phyloP scores from a whole-genome alignment of 2,113 vertebrate genomes.

The Kryptolebias marmoratus region DNA sequence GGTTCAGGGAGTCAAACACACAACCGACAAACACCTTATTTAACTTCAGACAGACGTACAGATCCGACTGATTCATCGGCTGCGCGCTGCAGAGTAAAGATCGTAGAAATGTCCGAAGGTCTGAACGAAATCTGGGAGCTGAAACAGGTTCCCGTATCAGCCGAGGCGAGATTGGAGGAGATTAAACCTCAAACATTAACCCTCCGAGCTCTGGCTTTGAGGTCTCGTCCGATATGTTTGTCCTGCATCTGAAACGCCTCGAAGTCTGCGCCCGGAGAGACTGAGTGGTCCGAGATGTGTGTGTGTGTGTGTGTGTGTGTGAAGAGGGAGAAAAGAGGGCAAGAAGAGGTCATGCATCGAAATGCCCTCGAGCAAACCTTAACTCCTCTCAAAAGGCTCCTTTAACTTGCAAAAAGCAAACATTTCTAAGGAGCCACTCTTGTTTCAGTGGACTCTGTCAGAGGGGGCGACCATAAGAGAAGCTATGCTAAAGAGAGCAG shows the following conservation, averaged over 20 bases:
- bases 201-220: constrained; percentile 9
- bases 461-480: constrained; percentile 48
- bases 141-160: background rate
- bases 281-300: constrained; percentile 38
- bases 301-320: constrained; percentile 14
- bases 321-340: constrained; percentile 50
- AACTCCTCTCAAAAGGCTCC: constrained; percentile 54
- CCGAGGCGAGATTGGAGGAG: constrained; percentile 55
- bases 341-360: constrained; percentile 72
- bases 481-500: too few species aligned
- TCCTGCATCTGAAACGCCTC: constrained; percentile 56
- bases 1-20: constrained; percentile 52
- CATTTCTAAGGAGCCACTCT: constrained; percentile 25
- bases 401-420: constrained; percentile 37
- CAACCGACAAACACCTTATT: constrained; percentile 46
- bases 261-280: constrained; percentile 48
- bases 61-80: constrained; percentile 21
- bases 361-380: constrained; percentile 72
- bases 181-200: constrained; percentile 37
- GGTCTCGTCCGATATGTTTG: constrained; percentile 46
- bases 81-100: constrained; percentile 15
- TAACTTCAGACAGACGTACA: background rate
- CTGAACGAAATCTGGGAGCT: background rate
- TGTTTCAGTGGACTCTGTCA: constrained; percentile 39
- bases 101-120: background rate